A percentile compares a stretch with the other conserved stretches of the same genome.
phyloP scores from a whole-genome alignment of 2,888 invertebrate species.

The Fragum whitleyi region DNA sequence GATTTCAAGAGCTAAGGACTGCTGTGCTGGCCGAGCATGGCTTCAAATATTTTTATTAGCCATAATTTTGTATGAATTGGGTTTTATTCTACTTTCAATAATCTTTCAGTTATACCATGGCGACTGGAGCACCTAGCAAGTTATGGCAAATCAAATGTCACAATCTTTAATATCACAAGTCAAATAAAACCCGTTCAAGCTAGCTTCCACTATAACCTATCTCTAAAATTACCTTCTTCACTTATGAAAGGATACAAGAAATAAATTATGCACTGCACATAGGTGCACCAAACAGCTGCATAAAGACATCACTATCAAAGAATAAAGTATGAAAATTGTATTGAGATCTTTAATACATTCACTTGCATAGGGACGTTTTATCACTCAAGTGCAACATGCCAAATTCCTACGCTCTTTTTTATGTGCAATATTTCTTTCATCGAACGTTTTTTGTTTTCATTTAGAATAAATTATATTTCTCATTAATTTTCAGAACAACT shows the following conservation, averaged over 20 bases:
- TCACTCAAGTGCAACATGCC: constrained; percentile 21
- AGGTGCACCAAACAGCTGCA: neutral
- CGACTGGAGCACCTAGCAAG: no score
- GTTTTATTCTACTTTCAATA: no score
- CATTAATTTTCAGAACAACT: constrained; percentile 5
- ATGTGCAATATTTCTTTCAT: constrained; percentile 25
- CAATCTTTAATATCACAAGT: no score
- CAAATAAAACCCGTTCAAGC: no score
- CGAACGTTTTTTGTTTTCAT: constrained; percentile 12
- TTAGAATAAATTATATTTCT: constrained; percentile 10
- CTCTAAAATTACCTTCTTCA: no score
- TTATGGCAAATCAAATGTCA: no score
- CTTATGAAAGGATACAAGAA: neutral
- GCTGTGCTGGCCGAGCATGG: no score
- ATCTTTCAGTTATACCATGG: no score
- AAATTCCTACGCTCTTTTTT: constrained; percentile 12
- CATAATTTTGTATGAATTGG: no score
- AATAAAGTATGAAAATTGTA: neutral
- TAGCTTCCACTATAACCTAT: no score
- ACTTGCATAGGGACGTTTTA: constrained; percentile 6
- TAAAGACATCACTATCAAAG: neutral
- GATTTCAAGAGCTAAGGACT: no score
- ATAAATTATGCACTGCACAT: neutral
- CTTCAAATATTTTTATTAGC: no score
- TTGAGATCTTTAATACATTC: constrained; percentile 3